Evolutionary conservation across 2,113 vertebrate genomes (phyloP), one percentile per base, ranked within the genome.

Genomic region (Asarcornis scutulata): DNA sequence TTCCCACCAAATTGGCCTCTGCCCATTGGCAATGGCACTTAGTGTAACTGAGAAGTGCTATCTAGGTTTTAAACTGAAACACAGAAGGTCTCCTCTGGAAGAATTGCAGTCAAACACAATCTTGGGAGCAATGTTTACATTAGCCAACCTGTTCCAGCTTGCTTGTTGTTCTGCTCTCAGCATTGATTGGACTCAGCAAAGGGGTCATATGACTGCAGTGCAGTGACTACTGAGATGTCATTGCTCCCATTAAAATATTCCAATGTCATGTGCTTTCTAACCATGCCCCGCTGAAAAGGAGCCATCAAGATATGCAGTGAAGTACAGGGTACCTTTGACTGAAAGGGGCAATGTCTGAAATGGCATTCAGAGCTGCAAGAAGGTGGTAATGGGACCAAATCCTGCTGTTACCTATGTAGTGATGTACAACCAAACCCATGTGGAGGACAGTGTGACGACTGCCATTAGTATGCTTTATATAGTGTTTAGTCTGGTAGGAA

Each of bases 121-220:
- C 0, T 34, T 0, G 20, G 48, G 27, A 80, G 20, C 31, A 50
- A 29, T 17, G 6, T 46, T 73, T 12, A 22, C 20, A 8, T 2
- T 17, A 40, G 31, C 22, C 60, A 73, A 9, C 18, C 26, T 58
- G 40, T 38, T 31, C 48, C 46, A 31, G 27, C 29, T 78, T 1
- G 0, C 44, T 44, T 32, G 31, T 17, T 18, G 42, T 38, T n/a
- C 13, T 59, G 29, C 36, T 69, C 48, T 26, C 22, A 29, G 42
- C 1, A 0, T 36, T 21, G 42, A 56, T 31, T 44, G 32, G 62
- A 29, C 16, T 44, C 68, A 44, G 12, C 17, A 29, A 16, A 63
- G 50, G 3, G 40, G 14, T 21, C 7, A 5, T 5, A 32, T 7
- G 22, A 53, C 21, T 18, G 36, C 18, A 21, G 29, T 13, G 14